Conservation (phyloP, 2,797 vertebrate genomes). For the Antrozous pallidus region DNA sequence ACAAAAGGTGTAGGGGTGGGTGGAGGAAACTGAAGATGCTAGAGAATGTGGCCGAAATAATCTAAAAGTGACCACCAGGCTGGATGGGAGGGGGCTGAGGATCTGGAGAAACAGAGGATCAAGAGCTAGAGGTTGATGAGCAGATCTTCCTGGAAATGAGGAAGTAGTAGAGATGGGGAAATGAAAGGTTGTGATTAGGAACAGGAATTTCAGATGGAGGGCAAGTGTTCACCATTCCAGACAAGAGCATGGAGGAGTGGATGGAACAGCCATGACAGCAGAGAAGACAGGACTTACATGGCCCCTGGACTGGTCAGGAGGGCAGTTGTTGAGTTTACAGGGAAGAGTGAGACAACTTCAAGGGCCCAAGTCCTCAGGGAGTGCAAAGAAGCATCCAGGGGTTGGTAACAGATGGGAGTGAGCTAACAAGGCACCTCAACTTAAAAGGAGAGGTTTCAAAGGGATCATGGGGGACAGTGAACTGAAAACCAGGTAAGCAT, state of each 20-base stretch:
- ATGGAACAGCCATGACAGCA: not conserved
- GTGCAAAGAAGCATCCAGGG: not conserved
- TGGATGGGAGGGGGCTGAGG: not conserved
- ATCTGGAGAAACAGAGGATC: not conserved
- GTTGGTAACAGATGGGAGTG: not conserved
- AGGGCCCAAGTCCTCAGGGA: not conserved
- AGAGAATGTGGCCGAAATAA: not conserved
- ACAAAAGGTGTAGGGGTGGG: not conserved
- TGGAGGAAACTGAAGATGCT: not conserved
- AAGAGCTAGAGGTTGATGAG: not conserved
- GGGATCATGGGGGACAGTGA: not conserved
- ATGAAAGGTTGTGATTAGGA: not conserved
- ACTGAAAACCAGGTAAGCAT: not conserved
- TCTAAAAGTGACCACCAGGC: not conserved
- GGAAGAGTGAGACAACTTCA: not conserved
- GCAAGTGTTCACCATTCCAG: not conserved
- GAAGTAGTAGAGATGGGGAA: not conserved
- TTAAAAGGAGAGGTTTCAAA: not conserved
- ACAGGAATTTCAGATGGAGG: not conserved
- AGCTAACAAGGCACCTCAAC: not conserved
- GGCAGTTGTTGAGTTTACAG: not conserved
- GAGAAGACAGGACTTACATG: not conserved
- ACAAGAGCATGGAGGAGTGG: accelerated
- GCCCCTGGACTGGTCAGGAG: not conserved
- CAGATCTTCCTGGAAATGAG: too few relatives aligned